Percentiles rank a stretch among this genome's conserved stretches.
These are phyloP conservation scores for Notarius quadriscutis DNA, from an alignment of 2,113 vertebrate species.

Conservation along the genomic window DNA sequence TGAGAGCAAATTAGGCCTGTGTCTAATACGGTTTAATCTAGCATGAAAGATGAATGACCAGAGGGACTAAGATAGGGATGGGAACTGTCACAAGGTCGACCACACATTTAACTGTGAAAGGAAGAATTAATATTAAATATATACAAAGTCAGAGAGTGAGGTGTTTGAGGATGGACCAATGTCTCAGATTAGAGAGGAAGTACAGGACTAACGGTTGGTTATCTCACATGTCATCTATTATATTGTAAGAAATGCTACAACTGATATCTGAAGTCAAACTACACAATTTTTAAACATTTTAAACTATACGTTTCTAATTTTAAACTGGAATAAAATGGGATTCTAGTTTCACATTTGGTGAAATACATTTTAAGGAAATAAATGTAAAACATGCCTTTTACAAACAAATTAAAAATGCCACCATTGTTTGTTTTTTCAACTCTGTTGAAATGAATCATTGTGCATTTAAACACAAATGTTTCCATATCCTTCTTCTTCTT, in stretches of 20 bases:
- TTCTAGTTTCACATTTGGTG: background rate
- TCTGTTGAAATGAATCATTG: background rate
- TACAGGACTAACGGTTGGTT: background rate
- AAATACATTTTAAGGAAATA: background rate
- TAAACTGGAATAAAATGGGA: background rate
- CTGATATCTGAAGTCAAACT: background rate
- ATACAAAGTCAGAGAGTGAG: slow-evolving; percentile 3
- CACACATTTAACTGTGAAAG: slow-evolving; percentile 18
- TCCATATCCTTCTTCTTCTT: background rate
- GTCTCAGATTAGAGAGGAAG: background rate
- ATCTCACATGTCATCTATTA: background rate
- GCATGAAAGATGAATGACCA: slow-evolving; percentile 50
- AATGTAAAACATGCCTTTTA: background rate
- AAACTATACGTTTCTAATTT: background rate
- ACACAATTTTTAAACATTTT: background rate
- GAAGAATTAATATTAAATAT: slow-evolving; percentile 37
- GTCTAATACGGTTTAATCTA: slow-evolving; percentile 50
- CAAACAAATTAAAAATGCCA: background rate
- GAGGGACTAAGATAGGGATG: slow-evolving; percentile 36
- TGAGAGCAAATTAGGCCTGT: slow-evolving; percentile 47
- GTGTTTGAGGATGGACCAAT: background rate
- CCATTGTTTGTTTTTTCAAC: background rate
- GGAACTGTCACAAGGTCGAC: slow-evolving; percentile 38
- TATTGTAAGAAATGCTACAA: background rate
- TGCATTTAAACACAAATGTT: background rate